Percentiles rank a stretch among this genome's conserved stretches.
phyloP scores from a whole-genome alignment of 2,113 vertebrate genomes.

The Toxotes chatareus region DNA sequence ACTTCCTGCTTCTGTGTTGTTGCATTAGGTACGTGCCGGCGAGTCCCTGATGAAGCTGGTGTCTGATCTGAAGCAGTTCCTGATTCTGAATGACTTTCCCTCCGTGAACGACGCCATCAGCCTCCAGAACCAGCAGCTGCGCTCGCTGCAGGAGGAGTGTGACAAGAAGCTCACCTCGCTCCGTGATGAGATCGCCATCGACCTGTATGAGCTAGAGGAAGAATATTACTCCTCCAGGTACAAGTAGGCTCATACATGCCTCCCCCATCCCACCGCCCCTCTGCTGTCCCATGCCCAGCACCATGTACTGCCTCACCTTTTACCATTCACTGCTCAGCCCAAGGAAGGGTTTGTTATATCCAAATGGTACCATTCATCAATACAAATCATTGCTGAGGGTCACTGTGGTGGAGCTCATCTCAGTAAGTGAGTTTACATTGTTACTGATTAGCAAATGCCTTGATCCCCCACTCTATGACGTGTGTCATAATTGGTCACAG shows the following conservation, averaged over 20 bases:
- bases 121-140: conserved; percentile 95
- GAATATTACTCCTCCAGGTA: conserved; percentile 99
- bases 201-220: conserved; percentile 99
- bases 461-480: not conserved
- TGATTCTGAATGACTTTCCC: conserved; percentile 98
- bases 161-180: conserved; percentile 95
- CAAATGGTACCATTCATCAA: conserved; percentile 29
- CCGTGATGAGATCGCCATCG: conserved; percentile 96
- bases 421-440: conserved; percentile 25
- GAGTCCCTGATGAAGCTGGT: conserved; percentile 99
- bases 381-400: conserved; percentile 9
- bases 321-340: conserved; percentile 52
- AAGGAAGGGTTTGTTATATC: conserved; percentile 14
- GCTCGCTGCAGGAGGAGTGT: conserved; percentile 93
- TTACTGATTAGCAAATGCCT: conserved; percentile 52
- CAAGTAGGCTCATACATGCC: conserved; percentile 87
- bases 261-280: conserved; percentile 44
- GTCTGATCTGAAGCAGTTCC: conserved; percentile 97
- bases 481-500: conserved; percentile 2
- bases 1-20: not conserved
- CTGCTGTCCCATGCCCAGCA: conserved; percentile 59
- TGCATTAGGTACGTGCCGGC: conserved; percentile 91
- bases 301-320: conserved; percentile 48
- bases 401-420: conserved; percentile 27
- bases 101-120: conserved; percentile 97